Conservation (phyloP, 1,140 invertebrate genomes). For the Mamestra configurata region DNA sequence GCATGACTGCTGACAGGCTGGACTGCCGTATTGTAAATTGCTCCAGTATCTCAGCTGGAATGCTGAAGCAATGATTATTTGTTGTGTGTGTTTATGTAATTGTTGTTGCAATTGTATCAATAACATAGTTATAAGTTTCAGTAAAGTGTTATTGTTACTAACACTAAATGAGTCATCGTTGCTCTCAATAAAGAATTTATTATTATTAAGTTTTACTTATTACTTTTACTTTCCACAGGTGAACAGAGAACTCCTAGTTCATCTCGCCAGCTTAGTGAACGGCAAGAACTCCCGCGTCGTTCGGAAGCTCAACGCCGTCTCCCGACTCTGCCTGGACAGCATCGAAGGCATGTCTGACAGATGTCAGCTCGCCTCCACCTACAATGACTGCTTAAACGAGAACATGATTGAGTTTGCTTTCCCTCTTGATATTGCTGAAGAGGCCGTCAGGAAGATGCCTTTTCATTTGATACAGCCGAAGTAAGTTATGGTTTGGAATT, state of each 20-base stretch:
- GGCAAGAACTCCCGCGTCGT: conserved; percentile 81
- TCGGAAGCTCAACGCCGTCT: conserved; percentile 77
- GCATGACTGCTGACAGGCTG: no score
- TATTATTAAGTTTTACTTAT: background rate
- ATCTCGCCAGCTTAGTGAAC: conserved; percentile 80
- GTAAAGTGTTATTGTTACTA: no score
- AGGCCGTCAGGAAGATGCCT: conserved; percentile 82
- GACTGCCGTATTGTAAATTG: no score
- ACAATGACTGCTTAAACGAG: conserved; percentile 83
- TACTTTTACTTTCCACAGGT: conserved; percentile 70
- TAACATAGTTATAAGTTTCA: no score
- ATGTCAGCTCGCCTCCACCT: conserved; percentile 80
- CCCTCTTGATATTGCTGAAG: conserved; percentile 81
- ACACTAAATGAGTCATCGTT: no score
- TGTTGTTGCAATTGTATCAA: no score
- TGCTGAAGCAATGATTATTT: no score
- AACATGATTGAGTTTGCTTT: conserved; percentile 84
- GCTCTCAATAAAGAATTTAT: no score
- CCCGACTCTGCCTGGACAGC: conserved; percentile 77
- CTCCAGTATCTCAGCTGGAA: no score
- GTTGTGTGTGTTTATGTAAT: no score
- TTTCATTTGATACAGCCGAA: conserved; percentile 84
- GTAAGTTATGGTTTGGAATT: conserved; percentile 62
- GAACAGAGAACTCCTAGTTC: conserved; percentile 78
- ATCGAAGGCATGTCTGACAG: conserved; percentile 81